Evolutionary conservation across 1,140 invertebrate species (phyloP), one percentile per base, ranked within the genome.

Genomic region (Gonioctena quinquepunctata): DNA sequence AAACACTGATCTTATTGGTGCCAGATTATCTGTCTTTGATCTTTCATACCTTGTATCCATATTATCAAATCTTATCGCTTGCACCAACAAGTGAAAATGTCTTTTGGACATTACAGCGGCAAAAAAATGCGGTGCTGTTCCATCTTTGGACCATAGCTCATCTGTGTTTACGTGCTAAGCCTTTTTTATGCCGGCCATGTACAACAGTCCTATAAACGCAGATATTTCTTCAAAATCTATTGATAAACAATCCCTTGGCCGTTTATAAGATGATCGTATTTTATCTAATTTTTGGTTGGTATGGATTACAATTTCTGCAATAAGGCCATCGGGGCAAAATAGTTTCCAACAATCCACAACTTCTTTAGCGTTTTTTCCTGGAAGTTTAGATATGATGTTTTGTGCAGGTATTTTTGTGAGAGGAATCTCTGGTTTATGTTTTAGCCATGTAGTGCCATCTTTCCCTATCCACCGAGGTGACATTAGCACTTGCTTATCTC

Each of bases 101-200:
- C n/a, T 63, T 54, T 69, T 63, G 11, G 67, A 69, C 33, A 69
- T 69, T 11, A 63, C 49, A 33, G 49, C 22, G 23, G 19, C 48
- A 25, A 69, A 69, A 23, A 83, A 83, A 54, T 83, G 74, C 52
- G 84, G 73, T n/a, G 84, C 85, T 71, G 73, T 83, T 26, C 85
- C 83, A 68, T 83, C 80, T 22, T n/a, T 23, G 2, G 13, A 3
- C 56, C 23, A 59, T 65, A 87, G 77, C 71, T 87, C 85, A 69
- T 76, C 77, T 13, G 80, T 77, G 74, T 85, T 84, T 61, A 83
- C 79, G 80, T 59, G 56, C 13, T 59, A 21, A 22, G 83, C 77
- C 66, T 84, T 82, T 71, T 83, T 79, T 71, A 85, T 80, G 2
- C 86, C 85, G 69, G 82, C 80, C 33, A 85, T 77, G 75, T 87